A percentile compares a stretch with the other conserved stretches of the same genome.
phyloP scores from a whole-genome alignment of 2,888 invertebrate genomes.

The Xestia xanthographa region DNA sequence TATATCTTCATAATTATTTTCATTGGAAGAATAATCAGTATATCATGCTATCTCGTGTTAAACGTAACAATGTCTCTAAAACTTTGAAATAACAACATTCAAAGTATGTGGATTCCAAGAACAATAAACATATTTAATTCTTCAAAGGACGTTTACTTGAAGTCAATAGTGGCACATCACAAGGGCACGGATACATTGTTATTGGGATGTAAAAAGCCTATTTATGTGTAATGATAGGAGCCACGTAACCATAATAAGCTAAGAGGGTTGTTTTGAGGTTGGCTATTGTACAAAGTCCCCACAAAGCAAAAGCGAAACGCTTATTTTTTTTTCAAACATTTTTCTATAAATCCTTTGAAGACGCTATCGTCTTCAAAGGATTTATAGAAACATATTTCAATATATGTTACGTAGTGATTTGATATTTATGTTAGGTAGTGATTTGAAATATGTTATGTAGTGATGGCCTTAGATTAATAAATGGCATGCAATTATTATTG shows the following conservation, averaged over 20 bases:
- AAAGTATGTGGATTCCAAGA: no score
- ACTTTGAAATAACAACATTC: not conserved
- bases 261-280: not conserved
- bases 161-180: not conserved
- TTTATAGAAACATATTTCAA: not conserved
- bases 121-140: no score
- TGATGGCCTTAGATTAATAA: conserved; percentile 7
- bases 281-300: not conserved
- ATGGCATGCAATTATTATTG: not conserved
- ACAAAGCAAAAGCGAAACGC: not conserved
- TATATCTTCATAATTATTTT: not conserved
- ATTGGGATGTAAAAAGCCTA: not conserved
- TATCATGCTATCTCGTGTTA: not conserved
- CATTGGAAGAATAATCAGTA: not conserved
- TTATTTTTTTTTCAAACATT: no score
- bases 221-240: not conserved
- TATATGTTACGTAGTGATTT: not conserved
- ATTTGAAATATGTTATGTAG: not conserved
- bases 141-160: no score
- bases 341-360: not conserved
- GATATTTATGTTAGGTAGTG: no score
- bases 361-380: no score
- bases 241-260: not conserved
- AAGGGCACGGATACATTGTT: not conserved
- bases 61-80: not conserved